Evolutionary conservation across 53 echinoderm and acorn worm species (phyloP), one percentile per base, ranked within the genome.

Genomic region (Antedon mediterranea): DNA sequence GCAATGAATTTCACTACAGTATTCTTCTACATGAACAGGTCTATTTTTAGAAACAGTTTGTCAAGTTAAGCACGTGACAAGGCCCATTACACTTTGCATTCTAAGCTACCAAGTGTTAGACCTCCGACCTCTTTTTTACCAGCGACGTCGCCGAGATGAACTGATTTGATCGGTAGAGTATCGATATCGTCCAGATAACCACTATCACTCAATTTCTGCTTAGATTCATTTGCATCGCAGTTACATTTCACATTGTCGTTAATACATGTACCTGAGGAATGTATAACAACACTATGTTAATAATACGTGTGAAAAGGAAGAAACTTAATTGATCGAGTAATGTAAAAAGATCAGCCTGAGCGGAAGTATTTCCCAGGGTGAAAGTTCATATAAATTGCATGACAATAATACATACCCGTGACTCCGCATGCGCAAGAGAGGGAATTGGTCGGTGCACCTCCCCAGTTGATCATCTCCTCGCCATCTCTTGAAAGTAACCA

Each of bases 61-160:
- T n/a, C n/a, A n/a, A n/a, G n/a, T n/a, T n/a, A n/a, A n/a, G n/a
- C n/a, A n/a, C n/a, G n/a, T n/a, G n/a, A n/a, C n/a, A n/a, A n/a
- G n/a, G n/a, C n/a, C n/a, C n/a, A n/a, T 57, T 57, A 57, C 57
- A 18, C 57, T 57, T 57, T 57, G 73, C 86, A 86, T 9, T 72
- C 33, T 28, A 86, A 72, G 30, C 78, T 43, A 1, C 86, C 86
- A 18, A 86, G 82, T 33, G 76, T 42, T 11, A 86, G 31, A 75
- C 42, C 70, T 33, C 86, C 86, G 0, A 43, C 37, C 44, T 86
- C 86, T 20, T 34, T 78, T 32, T 78, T 82, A 3, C 82, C 86
- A 8, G 82, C 86, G 20, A 82, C 82, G 44, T 86, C 86, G 28
- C 86, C 86, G 0, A 86, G 75, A 42, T 79, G 82, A 29, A 86